Percentiles rank a stretch among this genome's conserved stretches.
These are phyloP conservation scores for Craniophora ligustri DNA, from an alignment of 2,888 invertebrate species.

Conservation along the genomic window DNA sequence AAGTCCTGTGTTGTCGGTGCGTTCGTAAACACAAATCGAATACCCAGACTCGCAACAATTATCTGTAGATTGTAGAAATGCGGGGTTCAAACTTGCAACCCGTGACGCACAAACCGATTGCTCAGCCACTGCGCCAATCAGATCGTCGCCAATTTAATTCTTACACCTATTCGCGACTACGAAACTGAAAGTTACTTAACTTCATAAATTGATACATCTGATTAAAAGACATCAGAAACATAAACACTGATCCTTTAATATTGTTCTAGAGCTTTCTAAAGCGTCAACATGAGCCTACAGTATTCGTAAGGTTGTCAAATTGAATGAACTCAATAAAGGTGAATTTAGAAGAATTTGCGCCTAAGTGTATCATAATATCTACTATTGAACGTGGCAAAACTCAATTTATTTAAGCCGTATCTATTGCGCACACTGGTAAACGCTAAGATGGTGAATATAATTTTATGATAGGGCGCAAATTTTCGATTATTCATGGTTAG, in stretches of 20 bases:
- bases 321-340: slow-evolving; percentile 57
- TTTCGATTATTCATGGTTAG: not conserved
- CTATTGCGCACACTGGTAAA: not conserved
- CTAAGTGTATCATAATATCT: slow-evolving; percentile 53
- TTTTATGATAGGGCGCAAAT: not conserved
- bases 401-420: slow-evolving; percentile 1
- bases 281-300: not conserved
- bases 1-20: too few relatives aligned
- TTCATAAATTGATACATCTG: not conserved
- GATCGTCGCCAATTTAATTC: too few relatives aligned
- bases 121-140: too few relatives aligned
- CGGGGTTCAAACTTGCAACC: too few relatives aligned
- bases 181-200: too few relatives aligned
- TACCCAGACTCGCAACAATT: too few relatives aligned
- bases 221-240: not conserved
- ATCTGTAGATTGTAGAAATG: too few relatives aligned
- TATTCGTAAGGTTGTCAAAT: slow-evolving; percentile 34
- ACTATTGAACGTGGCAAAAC: slow-evolving; percentile 8
- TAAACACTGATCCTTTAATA: not conserved
- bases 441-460: not conserved
- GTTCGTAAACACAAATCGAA: too few relatives aligned
- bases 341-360: slow-evolving; percentile 42
- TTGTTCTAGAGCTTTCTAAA: not conserved
- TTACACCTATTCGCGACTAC: too few relatives aligned
- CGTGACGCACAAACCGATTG: too few relatives aligned